Evolutionary conservation across 2,888 invertebrate genomes (phyloP).

Genomic region (Lasioglossum malachurum): DNA sequence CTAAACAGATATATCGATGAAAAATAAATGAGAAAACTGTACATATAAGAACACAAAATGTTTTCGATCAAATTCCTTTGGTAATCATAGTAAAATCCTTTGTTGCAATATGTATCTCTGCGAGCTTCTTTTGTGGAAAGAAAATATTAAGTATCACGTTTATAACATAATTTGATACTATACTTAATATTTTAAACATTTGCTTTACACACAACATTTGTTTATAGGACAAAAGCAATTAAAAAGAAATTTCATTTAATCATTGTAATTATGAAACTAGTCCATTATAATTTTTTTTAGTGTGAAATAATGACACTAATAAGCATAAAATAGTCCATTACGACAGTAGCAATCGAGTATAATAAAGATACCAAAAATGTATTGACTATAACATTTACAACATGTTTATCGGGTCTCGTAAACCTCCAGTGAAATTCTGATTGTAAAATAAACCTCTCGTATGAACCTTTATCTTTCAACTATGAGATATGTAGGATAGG

Average conservation of each 20-base stretch:
- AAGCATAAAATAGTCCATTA: conserved; percentile 19
- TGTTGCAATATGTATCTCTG: neutral
- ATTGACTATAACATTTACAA: conserved; percentile 6
- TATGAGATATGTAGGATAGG: conserved; percentile 34
- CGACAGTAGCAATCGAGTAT: conserved; percentile 18
- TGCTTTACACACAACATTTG: conserved; percentile 5
- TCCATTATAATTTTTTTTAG: neutral
- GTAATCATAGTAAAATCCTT: conserved; percentile 14
- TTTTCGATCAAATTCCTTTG: conserved; percentile 27
- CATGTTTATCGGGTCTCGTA: conserved; percentile 20
- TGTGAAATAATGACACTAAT: conserved; percentile 14
- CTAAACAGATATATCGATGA: conserved; percentile 18
- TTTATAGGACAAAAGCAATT: conserved; percentile 33
- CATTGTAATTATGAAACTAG: conserved; percentile 33
- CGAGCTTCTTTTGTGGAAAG: conserved; percentile 18
- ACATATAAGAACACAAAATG: conserved; percentile 12
- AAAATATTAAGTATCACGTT: conserved; percentile 11
- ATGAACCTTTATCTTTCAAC: conserved; percentile 29
- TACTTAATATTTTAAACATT: conserved; percentile 4
- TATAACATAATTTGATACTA: conserved; percentile 22
- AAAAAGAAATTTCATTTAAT: conserved; percentile 16
- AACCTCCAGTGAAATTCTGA: conserved; percentile 38
- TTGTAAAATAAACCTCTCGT: conserved; percentile 41
- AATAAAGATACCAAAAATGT: conserved; percentile 17
- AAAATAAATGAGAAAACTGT: conserved; percentile 11